Evolutionary conservation across 2,113 vertebrate genomes (phyloP).

Genomic region (Meles meles): DNA sequence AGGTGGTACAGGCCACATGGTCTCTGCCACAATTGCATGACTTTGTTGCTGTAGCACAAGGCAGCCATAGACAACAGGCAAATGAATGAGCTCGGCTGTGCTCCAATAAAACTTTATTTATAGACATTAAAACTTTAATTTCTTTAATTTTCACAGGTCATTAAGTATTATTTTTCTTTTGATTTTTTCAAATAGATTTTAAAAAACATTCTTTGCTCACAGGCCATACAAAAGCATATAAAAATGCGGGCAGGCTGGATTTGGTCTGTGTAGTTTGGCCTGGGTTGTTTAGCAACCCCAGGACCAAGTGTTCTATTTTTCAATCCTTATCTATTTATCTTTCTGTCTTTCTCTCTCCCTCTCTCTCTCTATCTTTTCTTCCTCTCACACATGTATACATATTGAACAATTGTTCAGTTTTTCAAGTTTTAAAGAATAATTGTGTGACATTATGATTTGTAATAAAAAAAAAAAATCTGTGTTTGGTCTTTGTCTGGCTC

Average conservation of each 20-base stretch:
- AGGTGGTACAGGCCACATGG: not conserved
- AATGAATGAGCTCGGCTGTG: not conserved
- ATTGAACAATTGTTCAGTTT: not conserved
- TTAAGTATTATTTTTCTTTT: not conserved
- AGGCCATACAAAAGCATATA: not conserved
- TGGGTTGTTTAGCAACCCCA: not conserved
- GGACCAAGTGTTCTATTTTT: not conserved
- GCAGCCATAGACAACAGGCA: not conserved
- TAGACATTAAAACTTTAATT: not conserved
- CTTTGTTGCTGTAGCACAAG: not conserved
- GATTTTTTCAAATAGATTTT: not conserved
- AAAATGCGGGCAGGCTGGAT: not conserved
- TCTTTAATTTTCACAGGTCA: not conserved
- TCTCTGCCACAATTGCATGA: not conserved
- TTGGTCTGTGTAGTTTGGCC: not conserved
- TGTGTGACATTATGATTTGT: not conserved
- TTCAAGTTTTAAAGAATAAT: not conserved
- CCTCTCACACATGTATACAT: not conserved
- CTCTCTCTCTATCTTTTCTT: not conserved
- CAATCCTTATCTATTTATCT: not conserved
- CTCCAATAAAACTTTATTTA: conserved; percentile 10
- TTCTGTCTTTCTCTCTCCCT: not conserved
- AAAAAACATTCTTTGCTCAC: not conserved
- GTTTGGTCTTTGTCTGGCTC: not conserved
- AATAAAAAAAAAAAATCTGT: not conserved